Conservation (phyloP, 2,797 vertebrate genomes). For the Intellagama lesueurii region DNA sequence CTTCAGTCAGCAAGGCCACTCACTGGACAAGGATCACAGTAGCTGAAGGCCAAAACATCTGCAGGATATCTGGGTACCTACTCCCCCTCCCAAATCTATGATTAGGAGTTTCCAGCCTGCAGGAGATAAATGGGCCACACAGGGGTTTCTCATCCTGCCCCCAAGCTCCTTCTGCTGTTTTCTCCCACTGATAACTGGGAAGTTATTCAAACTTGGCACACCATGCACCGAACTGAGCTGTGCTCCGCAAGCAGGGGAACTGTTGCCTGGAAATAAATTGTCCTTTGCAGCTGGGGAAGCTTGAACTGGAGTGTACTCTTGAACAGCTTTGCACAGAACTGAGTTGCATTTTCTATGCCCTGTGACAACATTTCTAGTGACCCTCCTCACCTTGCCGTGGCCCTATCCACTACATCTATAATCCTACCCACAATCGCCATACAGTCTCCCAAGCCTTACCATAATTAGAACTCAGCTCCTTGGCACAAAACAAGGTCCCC, state of each 20-base stretch:
- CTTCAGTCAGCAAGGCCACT: neutral
- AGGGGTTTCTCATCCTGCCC: neutral
- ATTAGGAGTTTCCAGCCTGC: neutral
- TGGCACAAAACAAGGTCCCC: neutral
- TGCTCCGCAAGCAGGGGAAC: neutral
- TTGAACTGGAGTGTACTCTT: too few relatives aligned
- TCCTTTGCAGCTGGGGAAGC: too few relatives aligned
- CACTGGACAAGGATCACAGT: neutral
- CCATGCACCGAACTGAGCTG: neutral
- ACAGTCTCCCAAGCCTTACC: neutral
- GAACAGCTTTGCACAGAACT: too few relatives aligned
- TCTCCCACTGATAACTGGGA: neutral
- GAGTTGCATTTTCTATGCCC: neutral
- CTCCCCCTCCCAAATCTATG: neutral
- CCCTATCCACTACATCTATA: neutral
- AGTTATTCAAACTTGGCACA: neutral
- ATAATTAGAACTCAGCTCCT: neutral
- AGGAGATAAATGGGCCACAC: neutral
- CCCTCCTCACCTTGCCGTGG: neutral
- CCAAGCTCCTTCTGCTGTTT: neutral
- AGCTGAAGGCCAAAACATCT: neutral
- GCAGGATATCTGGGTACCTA: neutral
- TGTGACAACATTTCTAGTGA: neutral
- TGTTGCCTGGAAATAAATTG: neutral
- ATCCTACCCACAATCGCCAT: neutral